Conservation (phyloP, 2,888 invertebrate species). For the Stenodera caucasica region DNA sequence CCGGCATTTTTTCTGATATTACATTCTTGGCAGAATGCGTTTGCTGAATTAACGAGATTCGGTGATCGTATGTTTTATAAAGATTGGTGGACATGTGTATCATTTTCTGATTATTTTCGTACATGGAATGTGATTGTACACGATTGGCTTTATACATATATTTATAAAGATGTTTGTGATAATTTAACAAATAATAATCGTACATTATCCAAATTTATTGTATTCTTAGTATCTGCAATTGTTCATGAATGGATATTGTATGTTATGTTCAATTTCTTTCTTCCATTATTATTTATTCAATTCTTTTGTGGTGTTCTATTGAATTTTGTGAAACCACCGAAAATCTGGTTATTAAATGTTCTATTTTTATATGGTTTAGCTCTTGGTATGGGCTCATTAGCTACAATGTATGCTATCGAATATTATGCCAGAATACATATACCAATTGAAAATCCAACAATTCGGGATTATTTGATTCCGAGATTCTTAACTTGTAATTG, state of each 20-base stretch:
- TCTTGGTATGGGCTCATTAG: constrained; percentile 74
- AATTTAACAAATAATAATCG: constrained; percentile 52
- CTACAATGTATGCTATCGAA: constrained; percentile 83
- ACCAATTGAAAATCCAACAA: constrained; percentile 48
- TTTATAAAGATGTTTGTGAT: constrained; percentile 72
- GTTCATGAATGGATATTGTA: constrained; percentile 87
- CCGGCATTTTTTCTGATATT: constrained; percentile 77
- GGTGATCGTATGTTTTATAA: constrained; percentile 83
- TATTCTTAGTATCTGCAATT: constrained; percentile 79
- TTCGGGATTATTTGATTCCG: constrained; percentile 36
- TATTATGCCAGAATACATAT: constrained; percentile 80
- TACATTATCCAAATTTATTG: constrained; percentile 51
- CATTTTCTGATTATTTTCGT: constrained; percentile 83
- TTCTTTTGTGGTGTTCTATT: constrained; percentile 72
- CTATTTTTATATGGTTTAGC: constrained; percentile 81
- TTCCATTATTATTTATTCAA: constrained; percentile 78
- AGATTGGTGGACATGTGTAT: constrained; percentile 94
- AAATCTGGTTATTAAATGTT: constrained; percentile 67
- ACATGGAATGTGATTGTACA: constrained; percentile 95
- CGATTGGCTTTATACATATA: constrained; percentile 89
- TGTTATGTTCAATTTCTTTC: constrained; percentile 80
- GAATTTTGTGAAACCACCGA: constrained; percentile 57
- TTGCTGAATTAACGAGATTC: constrained; percentile 85
- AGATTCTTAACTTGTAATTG: constrained; percentile 39
- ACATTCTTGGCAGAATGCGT: constrained; percentile 90